Percentiles rank a stretch among this genome's conserved stretches.
Conservation (phyloP, 1,140 invertebrate genomes). For the Lysiphlebus fabarum region DNA sequence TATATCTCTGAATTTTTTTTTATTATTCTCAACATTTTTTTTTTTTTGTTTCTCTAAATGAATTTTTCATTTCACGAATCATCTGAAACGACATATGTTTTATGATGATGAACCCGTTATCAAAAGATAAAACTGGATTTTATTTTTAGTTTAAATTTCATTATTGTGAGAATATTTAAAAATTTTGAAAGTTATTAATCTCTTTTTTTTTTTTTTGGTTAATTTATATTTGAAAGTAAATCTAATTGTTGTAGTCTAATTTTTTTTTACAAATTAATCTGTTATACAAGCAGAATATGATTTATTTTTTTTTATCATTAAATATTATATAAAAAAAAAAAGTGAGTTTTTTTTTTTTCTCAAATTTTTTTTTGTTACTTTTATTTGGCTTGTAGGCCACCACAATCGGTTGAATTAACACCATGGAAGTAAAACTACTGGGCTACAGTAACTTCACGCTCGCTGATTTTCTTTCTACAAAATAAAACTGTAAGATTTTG, state of each 20-base stretch:
- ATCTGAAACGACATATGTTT: too few species aligned
- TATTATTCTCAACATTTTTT: too few species aligned
- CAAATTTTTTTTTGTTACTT: neutral
- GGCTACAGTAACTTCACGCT: conserved; percentile 4
- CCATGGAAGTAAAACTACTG: conserved; percentile 2
- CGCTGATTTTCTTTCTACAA: conserved; percentile 1
- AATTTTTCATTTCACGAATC: too few species aligned
- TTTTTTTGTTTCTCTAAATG: too few species aligned
- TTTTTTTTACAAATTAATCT: too few species aligned
- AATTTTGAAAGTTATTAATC: neutral
- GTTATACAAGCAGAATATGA: too few species aligned
- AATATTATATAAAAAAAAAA: neutral
- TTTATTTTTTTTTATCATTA: neutral
- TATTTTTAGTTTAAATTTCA: neutral
- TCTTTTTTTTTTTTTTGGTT: conserved; percentile 3
- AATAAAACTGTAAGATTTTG: too few species aligned
- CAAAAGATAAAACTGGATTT: neutral
- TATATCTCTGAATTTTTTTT: too few species aligned
- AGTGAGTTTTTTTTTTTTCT: neutral
- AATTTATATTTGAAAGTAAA: neutral
- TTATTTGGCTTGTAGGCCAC: neutral
- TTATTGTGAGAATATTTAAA: neutral
- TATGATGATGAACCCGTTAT: too few species aligned
- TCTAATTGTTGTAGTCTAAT: neutral
- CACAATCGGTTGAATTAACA: conserved; percentile 2